Conservation (phyloP, 2,113 vertebrate genomes). For the Sinocyclocheilus grahami region DNA sequence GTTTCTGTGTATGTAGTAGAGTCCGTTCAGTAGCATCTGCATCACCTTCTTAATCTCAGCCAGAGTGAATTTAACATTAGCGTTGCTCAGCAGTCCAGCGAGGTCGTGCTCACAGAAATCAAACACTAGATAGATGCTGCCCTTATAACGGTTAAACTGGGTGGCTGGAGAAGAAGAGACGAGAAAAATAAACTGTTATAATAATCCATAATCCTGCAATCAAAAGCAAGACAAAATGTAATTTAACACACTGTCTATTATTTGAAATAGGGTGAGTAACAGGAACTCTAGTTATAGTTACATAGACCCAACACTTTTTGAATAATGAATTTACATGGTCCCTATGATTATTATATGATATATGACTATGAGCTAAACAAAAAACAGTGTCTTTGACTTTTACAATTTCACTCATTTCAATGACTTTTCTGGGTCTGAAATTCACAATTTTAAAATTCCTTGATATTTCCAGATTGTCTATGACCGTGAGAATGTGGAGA, state of each 20-base stretch:
- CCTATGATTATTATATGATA: no score
- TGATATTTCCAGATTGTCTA: neutral
- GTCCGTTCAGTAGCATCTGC: conserved; percentile 97
- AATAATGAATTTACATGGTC: neutral
- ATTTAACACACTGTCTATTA: neutral
- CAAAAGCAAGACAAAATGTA: neutral
- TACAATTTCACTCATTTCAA: neutral
- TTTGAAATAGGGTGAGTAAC: neutral
- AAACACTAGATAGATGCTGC: conserved; percentile 98
- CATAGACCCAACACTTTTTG: neutral
- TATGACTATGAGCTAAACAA: neutral
- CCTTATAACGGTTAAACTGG: conserved; percentile 96
- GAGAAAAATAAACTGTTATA: neutral
- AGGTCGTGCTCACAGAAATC: conserved; percentile 99
- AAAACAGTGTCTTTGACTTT: neutral
- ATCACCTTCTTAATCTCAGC: conserved; percentile 85
- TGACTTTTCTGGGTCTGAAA: neutral
- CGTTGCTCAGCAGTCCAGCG: conserved; percentile 93
- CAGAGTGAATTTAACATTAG: conserved; percentile 74
- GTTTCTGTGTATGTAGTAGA: conserved; percentile 99
- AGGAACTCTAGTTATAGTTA: neutral
- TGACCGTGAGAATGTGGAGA: neutral
- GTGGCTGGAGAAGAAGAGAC: conserved; percentile 77
- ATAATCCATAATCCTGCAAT: neutral
- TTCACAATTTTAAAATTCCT: neutral